These are phyloP conservation scores for Dichetophora obliterata DNA, from an alignment of 2,888 invertebrate species.

Conservation along the genomic window DNA sequence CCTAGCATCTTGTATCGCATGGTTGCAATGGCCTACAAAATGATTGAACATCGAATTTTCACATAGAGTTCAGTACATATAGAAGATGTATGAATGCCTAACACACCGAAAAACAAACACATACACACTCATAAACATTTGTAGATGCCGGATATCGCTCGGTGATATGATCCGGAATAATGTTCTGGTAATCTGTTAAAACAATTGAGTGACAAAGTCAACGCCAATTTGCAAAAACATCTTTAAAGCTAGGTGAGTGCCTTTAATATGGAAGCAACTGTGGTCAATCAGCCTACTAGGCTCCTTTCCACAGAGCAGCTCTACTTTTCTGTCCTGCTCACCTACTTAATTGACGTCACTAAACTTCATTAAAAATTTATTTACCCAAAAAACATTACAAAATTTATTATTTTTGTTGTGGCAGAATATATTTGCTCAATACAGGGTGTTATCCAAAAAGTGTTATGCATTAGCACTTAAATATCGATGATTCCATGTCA, in stretches of 20 bases:
- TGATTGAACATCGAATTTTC: too few relatives aligned
- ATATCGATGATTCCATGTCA: too few relatives aligned
- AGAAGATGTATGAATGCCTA: too few relatives aligned
- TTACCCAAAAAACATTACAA: neutral
- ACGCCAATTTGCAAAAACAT: neutral
- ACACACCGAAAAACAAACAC: neutral
- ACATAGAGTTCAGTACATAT: too few relatives aligned
- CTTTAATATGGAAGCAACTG: too few relatives aligned
- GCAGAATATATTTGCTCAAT: neutral
- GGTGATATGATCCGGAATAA: slow-evolving; percentile 19
- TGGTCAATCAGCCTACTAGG: too few relatives aligned
- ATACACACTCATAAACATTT: slow-evolving; percentile 16
- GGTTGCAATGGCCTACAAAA: neutral
- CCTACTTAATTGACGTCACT: neutral
- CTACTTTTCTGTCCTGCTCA: too few relatives aligned
- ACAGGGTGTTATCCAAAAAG: too few relatives aligned
- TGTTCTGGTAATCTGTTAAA: slow-evolving; percentile 6
- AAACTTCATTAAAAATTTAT: slow-evolving; percentile 23
- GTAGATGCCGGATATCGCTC: slow-evolving; percentile 25
- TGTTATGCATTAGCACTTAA: too few relatives aligned
- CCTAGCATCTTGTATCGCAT: slow-evolving; percentile 5
- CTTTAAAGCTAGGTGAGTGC: neutral
- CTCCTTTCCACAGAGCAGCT: too few relatives aligned
- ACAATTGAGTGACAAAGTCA: slow-evolving; percentile 13
- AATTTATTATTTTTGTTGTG: too few relatives aligned